Base-by-base conservation (phyloP, 2,113 vertebrate species). In the Plotosus lineatus region DNA sequence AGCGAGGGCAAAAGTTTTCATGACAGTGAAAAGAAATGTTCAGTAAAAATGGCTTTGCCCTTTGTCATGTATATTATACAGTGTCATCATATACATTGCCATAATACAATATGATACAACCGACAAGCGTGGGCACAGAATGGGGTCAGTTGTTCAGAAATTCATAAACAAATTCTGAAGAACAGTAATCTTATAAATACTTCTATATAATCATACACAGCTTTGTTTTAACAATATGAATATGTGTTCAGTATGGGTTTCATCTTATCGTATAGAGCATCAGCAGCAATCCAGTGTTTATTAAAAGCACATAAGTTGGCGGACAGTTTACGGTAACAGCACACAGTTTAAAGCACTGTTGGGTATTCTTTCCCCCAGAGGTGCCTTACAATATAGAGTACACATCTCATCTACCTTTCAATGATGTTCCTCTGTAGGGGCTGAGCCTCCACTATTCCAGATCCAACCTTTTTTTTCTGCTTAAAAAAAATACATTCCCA, bases 1-100 rank as follows among this genome's bases (percentile, higher is more conserved):
- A 60, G 53, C 66, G 58, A 77, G 31, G 50, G 40, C 40, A 58
- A 83, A 60, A 66, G 31, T 28, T 68, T 77, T 80, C 48, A 73
- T 56, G 73, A 74, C 71, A 78, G 48, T 78, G 23, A 56, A 82
- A 68, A 69, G 61, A 73, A 75, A 55, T 36, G 44, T 76, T 33
- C 19, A 6, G 53, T 71, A 58, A 80, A 77, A 51, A 55, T 80
- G 60, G 80, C 75, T 83, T 86, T 78, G 75, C 68, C 79, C 44
- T 78, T 74, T 74, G 60, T 77, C 77, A 83, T 78, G 14, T 74
- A 83, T 83, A 68, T 78, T 23, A 85, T 80, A 81, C 80, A 74
- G 78, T 56, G 75, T 80, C 44, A 23, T 83, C 60, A 36, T 81
- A 86, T 69, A 75, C 51, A 76, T 50, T 51, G 68, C 51, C 79